Evolutionary conservation across 2,888 invertebrate genomes (phyloP).

Genomic region (Xanthia icteritia): DNA sequence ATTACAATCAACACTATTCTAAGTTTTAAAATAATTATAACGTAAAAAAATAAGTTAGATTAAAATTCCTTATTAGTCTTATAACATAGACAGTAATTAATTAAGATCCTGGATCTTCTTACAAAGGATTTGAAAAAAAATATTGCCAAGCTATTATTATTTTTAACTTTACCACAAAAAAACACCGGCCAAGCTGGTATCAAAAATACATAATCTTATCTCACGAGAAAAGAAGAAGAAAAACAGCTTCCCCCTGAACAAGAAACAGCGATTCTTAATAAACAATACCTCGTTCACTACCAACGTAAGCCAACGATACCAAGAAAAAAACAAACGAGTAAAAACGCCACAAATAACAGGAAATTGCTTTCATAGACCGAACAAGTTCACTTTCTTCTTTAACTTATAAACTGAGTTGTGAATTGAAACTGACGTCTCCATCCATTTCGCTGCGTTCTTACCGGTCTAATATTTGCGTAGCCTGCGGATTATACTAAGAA

Average conservation of each 20-base stretch:
- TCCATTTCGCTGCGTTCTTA: slow-evolving; percentile 12
- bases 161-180: too few relatives aligned
- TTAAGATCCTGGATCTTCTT: too few relatives aligned
- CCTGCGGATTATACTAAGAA: slow-evolving; percentile 22
- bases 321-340: background rate
- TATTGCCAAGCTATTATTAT: too few relatives aligned
- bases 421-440: slow-evolving; percentile 50
- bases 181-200: too few relatives aligned
- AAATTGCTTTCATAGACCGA: slow-evolving; percentile 53
- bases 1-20: too few relatives aligned
- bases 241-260: background rate
- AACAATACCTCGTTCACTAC: slow-evolving; percentile 2
- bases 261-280: background rate
- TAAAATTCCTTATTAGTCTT: too few relatives aligned
- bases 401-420: slow-evolving; percentile 13
- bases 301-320: too few relatives aligned
- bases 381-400: slow-evolving; percentile 23
- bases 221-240: background rate
- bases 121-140: too few relatives aligned
- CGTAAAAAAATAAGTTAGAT: too few relatives aligned
- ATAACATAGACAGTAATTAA: too few relatives aligned
- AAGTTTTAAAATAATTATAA: too few relatives aligned
- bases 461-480: slow-evolving; percentile 32
- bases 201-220: background rate
- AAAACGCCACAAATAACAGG: slow-evolving; percentile 32